Percentiles rank a stretch among this genome's conserved stretches.
phyloP scores from a whole-genome alignment of 1,140 invertebrate genomes.

The Diuraphis noxia region DNA sequence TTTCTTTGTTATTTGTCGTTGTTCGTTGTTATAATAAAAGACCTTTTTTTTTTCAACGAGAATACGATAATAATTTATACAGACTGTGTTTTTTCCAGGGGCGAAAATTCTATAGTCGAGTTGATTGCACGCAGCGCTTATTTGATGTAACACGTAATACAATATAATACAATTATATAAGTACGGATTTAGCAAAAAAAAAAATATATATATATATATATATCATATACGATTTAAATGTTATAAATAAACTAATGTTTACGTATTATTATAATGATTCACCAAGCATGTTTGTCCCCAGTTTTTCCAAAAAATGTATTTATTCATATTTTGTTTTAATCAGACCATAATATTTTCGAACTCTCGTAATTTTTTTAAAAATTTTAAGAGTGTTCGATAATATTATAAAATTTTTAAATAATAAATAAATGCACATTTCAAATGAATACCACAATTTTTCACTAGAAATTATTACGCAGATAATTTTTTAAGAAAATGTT shows the following conservation, averaged over 20 bases:
- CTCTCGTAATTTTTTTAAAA: neutral
- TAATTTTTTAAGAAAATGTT: neutral
- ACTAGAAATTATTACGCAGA: neutral
- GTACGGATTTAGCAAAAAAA: neutral
- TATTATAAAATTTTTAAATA: neutral
- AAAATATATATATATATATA: neutral
- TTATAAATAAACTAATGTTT: neutral
- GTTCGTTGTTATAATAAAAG: neutral
- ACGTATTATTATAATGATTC: neutral
- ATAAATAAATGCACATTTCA: too few species aligned
- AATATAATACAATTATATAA: too few species aligned
- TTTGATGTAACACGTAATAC: neutral
- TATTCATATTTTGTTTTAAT: neutral
- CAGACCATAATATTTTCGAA: neutral
- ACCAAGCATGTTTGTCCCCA: neutral
- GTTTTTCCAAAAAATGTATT: neutral
- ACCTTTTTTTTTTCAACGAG: neutral
- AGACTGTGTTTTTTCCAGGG: neutral
- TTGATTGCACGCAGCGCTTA: neutral
- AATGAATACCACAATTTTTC: neutral
- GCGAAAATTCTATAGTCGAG: neutral
- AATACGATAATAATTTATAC: neutral
- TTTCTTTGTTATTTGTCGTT: neutral
- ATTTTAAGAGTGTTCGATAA: neutral
- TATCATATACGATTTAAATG: neutral